These are phyloP conservation scores for Rafetus swinhoei DNA, from an alignment of 2,113 vertebrate genomes.

Conservation along the genomic window DNA sequence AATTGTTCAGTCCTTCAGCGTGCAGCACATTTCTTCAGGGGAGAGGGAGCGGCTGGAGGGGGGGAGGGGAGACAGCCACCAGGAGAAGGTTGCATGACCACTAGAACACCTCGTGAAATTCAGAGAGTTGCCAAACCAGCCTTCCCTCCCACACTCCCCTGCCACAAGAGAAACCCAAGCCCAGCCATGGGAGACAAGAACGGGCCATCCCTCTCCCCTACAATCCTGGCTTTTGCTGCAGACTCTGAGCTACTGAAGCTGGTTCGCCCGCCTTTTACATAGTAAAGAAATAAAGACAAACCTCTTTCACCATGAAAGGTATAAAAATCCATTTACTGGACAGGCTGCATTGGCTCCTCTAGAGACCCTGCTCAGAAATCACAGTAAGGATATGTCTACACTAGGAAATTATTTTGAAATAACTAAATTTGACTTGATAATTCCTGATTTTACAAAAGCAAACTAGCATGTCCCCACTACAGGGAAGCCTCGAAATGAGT, in stretches of 20 bases:
- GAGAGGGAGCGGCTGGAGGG: not conserved
- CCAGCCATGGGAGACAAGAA: not conserved
- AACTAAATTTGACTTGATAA: no score
- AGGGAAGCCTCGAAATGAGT: no score
- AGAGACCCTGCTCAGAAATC: not conserved
- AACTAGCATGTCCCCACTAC: no score
- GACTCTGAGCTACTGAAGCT: not conserved
- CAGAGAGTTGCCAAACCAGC: not conserved
- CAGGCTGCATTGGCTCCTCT: not conserved
- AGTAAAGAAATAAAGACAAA: not conserved
- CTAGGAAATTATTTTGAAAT: no score
- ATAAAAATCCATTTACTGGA: conserved; percentile 7
- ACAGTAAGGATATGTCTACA: not conserved
- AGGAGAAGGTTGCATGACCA: not conserved
- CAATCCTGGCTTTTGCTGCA: not conserved
- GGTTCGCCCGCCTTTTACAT: not conserved
- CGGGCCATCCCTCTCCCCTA: not conserved
- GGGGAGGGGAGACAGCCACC: not conserved
- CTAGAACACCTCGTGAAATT: not conserved
- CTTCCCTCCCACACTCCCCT: not conserved
- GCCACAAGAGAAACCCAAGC: not conserved
- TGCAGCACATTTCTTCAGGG: accelerated
- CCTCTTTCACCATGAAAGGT: not conserved
- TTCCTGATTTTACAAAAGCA: no score
- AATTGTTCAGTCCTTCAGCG: conserved; percentile 13